Base-by-base conservation (phyloP, 2,797 vertebrate genomes). In the Xenopus petersii region DNA sequence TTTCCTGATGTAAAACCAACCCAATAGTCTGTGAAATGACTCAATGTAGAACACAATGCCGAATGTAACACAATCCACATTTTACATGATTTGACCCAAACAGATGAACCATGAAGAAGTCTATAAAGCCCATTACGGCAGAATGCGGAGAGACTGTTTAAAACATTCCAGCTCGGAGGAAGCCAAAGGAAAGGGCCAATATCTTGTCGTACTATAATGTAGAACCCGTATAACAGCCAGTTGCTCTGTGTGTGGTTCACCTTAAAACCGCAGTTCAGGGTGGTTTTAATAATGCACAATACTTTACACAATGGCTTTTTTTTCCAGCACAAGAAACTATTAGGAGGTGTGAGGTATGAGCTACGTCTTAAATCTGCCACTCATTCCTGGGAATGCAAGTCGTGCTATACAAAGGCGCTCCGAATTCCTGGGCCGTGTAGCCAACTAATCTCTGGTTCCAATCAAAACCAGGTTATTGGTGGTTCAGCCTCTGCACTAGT, bases 211-310 rank as follows among this genome's bases (percentile, higher is more conserved):
- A 47, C 17, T 60, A 62, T 74, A 79, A 79, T 64, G 70, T 54
- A 74, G 70, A 65, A 74, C 68, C 47, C 33, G 54, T 69, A 59
- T 65, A 70, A 70, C 71, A 66, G 71, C 55, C 47, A 65, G 71
- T 74, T 74, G 68, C 76, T 33, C 51, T 74, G 76, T 79, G 76
- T 79, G 76, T 79, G 76, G 76, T 73, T 79, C 66, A 65, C 71
- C 60, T 67, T 70, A 58, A 49, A 70, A 79, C 71, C 71, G 26
- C 71, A 70, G 55, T 48, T 46, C 71, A 59, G 76, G 76, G 76
- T 64, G 71, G 76, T 70, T 79, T 79, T 58, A 26, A 12, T 70
- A 64, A 70, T 61, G 66, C 71, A 70, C 55, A 42, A 55, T 46
- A 47, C 55, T 59, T 55, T 11, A 30, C 26, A 30, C 26, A 30